Conservation (phyloP, 2,888 invertebrate species). For the Protophormia terraenovae region DNA sequence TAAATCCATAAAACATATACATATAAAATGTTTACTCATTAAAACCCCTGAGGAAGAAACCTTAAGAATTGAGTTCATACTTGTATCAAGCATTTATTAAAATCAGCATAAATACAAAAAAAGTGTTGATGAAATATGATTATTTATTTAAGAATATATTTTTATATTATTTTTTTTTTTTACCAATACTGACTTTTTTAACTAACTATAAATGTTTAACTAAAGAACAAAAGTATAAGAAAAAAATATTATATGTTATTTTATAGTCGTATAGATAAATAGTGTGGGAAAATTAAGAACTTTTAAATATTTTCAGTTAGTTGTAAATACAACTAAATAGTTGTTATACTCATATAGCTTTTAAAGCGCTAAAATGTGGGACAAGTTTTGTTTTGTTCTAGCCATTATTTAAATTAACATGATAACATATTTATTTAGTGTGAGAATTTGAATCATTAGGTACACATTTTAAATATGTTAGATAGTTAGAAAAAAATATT, state of each 20-base stretch:
- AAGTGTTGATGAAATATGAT: slow-evolving; percentile 43
- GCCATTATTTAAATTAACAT: background rate
- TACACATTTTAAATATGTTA: no score
- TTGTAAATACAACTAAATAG: background rate
- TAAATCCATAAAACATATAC: background rate
- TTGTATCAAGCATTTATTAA: background rate
- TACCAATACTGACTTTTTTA: slow-evolving; percentile 15
- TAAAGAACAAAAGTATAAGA: slow-evolving; percentile 41
- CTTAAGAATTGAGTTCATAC: background rate
- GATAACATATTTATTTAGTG: background rate
- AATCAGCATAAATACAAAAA: slow-evolving; percentile 1
- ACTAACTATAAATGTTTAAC: background rate
- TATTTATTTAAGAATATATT: slow-evolving; percentile 28
- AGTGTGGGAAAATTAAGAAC: slow-evolving; percentile 44
- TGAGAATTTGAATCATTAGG: background rate
- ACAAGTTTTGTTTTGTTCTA: background rate
- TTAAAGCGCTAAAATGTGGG: background rate
- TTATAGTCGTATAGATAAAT: background rate
- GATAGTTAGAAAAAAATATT: no score
- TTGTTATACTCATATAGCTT: background rate
- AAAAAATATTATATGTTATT: background rate
- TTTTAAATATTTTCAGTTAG: slow-evolving; percentile 3
- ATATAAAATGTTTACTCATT: background rate
- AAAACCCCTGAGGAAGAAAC: slow-evolving; percentile 6
- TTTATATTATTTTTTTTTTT: background rate